These are phyloP conservation scores for Sterrhoptilus dennistouni DNA, from an alignment of 2,113 vertebrate species.

Conservation along the genomic window DNA sequence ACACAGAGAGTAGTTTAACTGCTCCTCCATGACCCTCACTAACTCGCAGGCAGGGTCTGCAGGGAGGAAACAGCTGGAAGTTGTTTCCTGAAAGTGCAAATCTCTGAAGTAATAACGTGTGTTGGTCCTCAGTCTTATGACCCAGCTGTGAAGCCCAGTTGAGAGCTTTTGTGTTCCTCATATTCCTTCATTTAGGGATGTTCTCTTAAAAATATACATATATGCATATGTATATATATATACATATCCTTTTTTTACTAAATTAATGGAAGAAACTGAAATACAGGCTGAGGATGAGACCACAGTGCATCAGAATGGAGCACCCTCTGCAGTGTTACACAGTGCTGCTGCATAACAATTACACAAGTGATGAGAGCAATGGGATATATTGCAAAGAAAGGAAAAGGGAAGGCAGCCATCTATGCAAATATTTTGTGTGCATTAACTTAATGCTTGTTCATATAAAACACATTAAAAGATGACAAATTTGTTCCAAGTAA, in stretches of 20 bases:
- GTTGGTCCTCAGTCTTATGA: background rate
- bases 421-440: background rate
- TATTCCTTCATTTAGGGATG: background rate
- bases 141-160: background rate
- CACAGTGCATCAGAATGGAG: background rate
- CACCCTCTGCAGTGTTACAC: background rate
- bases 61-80: background rate
- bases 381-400: background rate
- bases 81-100: background rate
- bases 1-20: background rate
- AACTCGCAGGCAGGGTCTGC: background rate
- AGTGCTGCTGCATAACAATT: background rate
- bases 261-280: background rate
- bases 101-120: background rate
- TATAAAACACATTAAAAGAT: background rate
- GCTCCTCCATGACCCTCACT: background rate
- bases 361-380: fast-evolving
- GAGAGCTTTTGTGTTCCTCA: background rate
- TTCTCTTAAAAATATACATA: background rate
- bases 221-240: fast-evolving
- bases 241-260: background rate
- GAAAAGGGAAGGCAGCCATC: background rate
- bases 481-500: background rate
- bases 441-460: background rate
- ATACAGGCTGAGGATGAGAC: background rate